Percentiles rank a stretch among this genome's conserved stretches.
Conservation (phyloP, 2,797 vertebrate genomes). For the Pelodytes ibericus region DNA sequence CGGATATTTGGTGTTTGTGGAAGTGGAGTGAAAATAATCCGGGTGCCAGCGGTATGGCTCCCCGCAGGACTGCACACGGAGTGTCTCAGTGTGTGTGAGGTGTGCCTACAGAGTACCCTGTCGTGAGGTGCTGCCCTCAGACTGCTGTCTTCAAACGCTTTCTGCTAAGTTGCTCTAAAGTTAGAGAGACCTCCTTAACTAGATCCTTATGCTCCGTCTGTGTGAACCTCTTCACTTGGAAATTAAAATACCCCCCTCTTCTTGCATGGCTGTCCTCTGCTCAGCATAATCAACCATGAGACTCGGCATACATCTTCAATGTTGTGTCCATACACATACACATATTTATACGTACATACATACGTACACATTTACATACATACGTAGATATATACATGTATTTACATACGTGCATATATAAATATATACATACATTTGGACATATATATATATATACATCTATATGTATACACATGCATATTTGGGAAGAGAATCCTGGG, state of each 20-base stretch:
- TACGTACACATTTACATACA: too few relatives aligned
- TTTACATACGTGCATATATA: too few relatives aligned
- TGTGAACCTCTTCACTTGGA: constrained; percentile 38
- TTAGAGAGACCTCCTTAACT: constrained; percentile 29
- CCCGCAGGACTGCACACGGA: constrained; percentile 41
- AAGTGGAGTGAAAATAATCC: constrained; percentile 47
- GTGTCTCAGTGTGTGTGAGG: constrained; percentile 45
- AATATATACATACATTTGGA: too few relatives aligned
- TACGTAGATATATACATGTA: too few relatives aligned
- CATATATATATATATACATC: too few relatives aligned
- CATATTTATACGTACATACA: too few relatives aligned
- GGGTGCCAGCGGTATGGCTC: constrained; percentile 49
- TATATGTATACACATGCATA: too few relatives aligned
- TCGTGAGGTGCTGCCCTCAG: constrained; percentile 24
- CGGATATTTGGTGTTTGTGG: constrained; percentile 53
- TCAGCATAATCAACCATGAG: constrained; percentile 23
- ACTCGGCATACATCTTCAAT: too few relatives aligned
- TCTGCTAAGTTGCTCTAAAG: background rate
- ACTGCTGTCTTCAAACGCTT: constrained; percentile 14
- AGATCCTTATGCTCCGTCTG: constrained; percentile 38
- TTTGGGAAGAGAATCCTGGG: too few relatives aligned
- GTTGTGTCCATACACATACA: too few relatives aligned
- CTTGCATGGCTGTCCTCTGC: background rate
- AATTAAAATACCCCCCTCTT: constrained; percentile 7
- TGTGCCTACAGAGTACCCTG: constrained; percentile 28